These are phyloP conservation scores for Pithys albifrons DNA, from an alignment of 2,113 vertebrate genomes.

Conservation along the genomic window DNA sequence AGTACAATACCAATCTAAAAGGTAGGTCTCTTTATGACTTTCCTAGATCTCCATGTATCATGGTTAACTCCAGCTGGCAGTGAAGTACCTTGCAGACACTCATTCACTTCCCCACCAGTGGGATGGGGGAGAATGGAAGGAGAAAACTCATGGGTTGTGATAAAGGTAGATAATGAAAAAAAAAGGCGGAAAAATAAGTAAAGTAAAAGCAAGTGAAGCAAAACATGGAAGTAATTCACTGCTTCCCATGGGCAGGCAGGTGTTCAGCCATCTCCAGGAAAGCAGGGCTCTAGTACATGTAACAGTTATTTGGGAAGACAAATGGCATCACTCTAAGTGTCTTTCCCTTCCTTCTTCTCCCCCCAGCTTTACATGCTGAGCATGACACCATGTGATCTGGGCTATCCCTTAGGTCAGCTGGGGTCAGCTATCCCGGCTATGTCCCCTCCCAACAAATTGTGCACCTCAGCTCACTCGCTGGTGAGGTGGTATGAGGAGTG, in stretches of 20 bases:
- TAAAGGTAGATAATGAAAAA: not conserved
- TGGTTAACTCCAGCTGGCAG: not conserved
- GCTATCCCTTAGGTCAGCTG: not conserved
- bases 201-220: not conserved
- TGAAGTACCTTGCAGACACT: not conserved
- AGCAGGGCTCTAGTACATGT: not conserved
- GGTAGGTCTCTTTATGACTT: not conserved
- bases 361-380: not conserved
- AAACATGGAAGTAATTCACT: not conserved
- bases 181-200: not conserved
- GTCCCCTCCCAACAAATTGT: not conserved
- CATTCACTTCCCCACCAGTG: not conserved
- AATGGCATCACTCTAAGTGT: not conserved
- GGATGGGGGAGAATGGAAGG: not conserved
- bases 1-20: not conserved
- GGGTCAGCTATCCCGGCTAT: not conserved
- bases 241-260: not conserved
- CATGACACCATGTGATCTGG: not conserved
- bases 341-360: not conserved
- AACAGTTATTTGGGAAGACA: not conserved
- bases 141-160: not conserved
- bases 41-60: not conserved
- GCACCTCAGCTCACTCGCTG: not conserved
- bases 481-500: not conserved
- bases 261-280: not conserved